phyloP scores from a whole-genome alignment of 2,113 vertebrate species.

The Ovibos moschatus region DNA sequence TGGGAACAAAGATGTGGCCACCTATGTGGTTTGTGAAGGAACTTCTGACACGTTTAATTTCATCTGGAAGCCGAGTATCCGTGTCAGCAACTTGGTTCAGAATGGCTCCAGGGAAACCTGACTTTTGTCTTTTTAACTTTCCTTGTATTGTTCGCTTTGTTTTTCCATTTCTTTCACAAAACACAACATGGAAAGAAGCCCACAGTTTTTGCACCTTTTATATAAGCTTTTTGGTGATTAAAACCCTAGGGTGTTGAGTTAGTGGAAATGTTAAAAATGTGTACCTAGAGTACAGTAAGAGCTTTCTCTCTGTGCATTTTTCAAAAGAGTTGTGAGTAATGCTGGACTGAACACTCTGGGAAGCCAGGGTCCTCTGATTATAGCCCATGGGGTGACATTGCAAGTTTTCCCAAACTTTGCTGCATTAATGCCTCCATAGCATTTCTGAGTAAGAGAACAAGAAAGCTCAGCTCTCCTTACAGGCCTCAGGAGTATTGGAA shows the following conservation, averaged over 20 bases:
- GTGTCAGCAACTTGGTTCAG: background rate
- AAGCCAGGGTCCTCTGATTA: background rate
- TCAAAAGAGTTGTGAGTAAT: background rate
- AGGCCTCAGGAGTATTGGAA: background rate
- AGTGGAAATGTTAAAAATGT: conserved; percentile 51
- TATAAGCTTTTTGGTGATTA: conserved; percentile 61
- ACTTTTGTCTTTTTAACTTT: conserved; percentile 1
- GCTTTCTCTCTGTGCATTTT: background rate
- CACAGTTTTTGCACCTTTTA: conserved; percentile 41
- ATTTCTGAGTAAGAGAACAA: background rate
- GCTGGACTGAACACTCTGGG: conserved; percentile 3
- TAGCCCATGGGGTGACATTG: background rate
- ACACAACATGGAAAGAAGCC: background rate
- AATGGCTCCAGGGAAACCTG: background rate
- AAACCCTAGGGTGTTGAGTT: conserved; percentile 51
- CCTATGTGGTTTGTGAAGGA: background rate
- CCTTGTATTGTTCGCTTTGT: background rate
- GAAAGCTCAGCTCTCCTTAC: background rate
- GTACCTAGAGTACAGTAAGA: conserved; percentile 28
- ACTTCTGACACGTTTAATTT: background rate
- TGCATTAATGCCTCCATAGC: background rate
- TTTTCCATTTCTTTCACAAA: conserved; percentile 37
- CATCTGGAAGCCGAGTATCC: background rate
- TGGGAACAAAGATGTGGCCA: background rate
- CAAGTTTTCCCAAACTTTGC: background rate